Base-by-base conservation (phyloP, 2,888 invertebrate genomes). In the Dasysyrphus albostriatus region DNA sequence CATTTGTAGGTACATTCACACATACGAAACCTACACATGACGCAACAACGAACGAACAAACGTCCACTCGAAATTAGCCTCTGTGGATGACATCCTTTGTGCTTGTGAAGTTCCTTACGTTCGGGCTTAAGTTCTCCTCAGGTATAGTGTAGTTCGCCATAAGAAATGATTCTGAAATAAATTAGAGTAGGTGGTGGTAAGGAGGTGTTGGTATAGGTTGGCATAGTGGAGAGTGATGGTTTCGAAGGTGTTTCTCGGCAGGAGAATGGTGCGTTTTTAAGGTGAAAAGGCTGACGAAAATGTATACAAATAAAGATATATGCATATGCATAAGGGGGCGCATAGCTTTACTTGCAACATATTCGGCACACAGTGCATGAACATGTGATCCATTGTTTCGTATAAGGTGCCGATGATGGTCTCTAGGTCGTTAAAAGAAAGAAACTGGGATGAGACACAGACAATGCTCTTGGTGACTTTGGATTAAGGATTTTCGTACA, bases 61-160 rank as follows among this genome's bases (percentile, higher is more conserved):
- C 77, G 87, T 87, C 87, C 83, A 87, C 87, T 87, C 70, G 87
- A 88, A 88, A 88, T 88, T 88, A 88, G 88, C 83, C 88, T 85
- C 87, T 88, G 88, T 88, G 83, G 83, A 80, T 88, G 88, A 88
- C 88, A 88, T 88, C 88, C 88, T 83, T 88, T 88, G 87, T 88
- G 79, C 65, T 83, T 54, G 87, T 87, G 87, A 87, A 83, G 78
- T 87, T 87, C 83, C 87, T 87, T 87, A 79, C 78, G 63, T 83
- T 87, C 78, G 61, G 78, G 75, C 83, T 87, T 87, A 87, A 87
- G 87, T 83, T 51, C 78, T 87, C 78, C 83, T 87, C 87, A 82
- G 87, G 87, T 79, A 42, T 39, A 14, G 12, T 39, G 39, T 42
- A 79, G 70, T 75, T 59, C 78, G 67, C 74, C 70, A 83, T 79